Evolutionary conservation across 2,797 vertebrate species (phyloP), one percentile per base, ranked within the genome.

Genomic region (Muscicapa striata): DNA sequence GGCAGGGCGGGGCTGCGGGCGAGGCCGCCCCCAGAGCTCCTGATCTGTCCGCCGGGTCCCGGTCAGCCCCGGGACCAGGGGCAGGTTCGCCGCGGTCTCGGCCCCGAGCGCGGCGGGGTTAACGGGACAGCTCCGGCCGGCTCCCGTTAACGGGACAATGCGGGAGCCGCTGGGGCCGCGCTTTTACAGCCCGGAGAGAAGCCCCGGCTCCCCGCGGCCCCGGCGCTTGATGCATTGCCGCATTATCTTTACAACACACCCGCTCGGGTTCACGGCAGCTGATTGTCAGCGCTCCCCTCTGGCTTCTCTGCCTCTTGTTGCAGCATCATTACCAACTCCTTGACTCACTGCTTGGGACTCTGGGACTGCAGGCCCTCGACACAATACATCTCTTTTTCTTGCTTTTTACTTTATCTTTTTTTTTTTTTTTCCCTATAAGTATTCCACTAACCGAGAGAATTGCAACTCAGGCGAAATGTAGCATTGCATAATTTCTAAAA

Each of bases 381-480:
- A 38, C 30, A 6, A 38, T 9, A 6, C 0, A 78, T 38, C 18
- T 43, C 41, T 49, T 40, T 46, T 51, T 5, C 3, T 16, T 10
- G 41, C 15, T 29, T 21, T 27, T 62, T 26, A 14, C 6, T 8
- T 23, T 27, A 61, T n/a, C n/a, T 30, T n/a, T n/a, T n/a, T n/a
- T 34, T 41, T 6, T 26, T 29, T 41, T 23, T 17, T 19, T 46
- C 11, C 11, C 45, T 21, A 3, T 22, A 15, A 55, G 54, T n/a
- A 22, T 55, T 55, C 9, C 54, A 23, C 32, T 36, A 23, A 36
- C 32, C 26, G 6, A 6, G 43, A 15, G 21, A 10, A 13, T 32
- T 40, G 26, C 51, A 46, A 2, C 73, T 46, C 58, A 3, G 14
- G 7, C 6, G 27, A 45, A 72, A 74, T 0, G 0, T 2, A 26